Conservation (phyloP, 2,113 vertebrate genomes). For the Shinisaurus crocodilurus region DNA sequence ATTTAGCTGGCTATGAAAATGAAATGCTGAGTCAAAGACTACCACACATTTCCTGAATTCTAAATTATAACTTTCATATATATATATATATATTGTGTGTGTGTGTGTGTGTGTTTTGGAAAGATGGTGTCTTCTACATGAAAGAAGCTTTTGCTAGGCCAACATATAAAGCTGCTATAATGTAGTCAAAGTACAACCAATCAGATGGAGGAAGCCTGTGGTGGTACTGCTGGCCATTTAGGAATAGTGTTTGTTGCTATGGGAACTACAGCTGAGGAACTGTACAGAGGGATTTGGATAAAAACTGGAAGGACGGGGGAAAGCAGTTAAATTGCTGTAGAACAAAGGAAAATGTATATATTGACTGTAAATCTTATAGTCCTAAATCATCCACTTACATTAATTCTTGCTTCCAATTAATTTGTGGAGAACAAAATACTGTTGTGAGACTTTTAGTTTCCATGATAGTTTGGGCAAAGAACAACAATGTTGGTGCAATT, state of each 20-base stretch:
- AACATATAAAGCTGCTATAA: conserved; percentile 60
- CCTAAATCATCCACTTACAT: conserved; percentile 66
- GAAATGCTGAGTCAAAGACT: not conserved
- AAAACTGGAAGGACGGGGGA: conserved; percentile 67
- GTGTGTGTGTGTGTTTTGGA: too few relatives aligned
- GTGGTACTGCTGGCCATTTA: conserved; percentile 77
- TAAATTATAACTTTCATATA: conserved; percentile 52
- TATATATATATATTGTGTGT: too few relatives aligned
- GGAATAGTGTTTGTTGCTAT: conserved; percentile 79
- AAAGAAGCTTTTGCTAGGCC: conserved; percentile 55
- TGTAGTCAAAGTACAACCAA: conserved; percentile 68
- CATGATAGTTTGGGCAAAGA: conserved; percentile 84
- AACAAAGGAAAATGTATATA: conserved; percentile 66
- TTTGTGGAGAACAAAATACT: conserved; percentile 81
- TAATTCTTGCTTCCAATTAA: conserved; percentile 81
- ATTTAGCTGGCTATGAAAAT: not conserved
- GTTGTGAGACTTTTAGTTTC: conserved; percentile 81
- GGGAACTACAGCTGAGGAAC: conserved; percentile 78
- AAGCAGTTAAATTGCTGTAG: conserved; percentile 73
- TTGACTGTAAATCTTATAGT: conserved; percentile 64
- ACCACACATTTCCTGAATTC: conserved; percentile 37
- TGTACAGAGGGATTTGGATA: conserved; percentile 60
- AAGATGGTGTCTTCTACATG: conserved; percentile 63
- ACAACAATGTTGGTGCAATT: conserved; percentile 82
- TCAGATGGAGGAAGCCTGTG: conserved; percentile 73